Evolutionary conservation across 2,113 vertebrate species (phyloP), one percentile per base, ranked within the genome.

Genomic region (Indicator indicator): DNA sequence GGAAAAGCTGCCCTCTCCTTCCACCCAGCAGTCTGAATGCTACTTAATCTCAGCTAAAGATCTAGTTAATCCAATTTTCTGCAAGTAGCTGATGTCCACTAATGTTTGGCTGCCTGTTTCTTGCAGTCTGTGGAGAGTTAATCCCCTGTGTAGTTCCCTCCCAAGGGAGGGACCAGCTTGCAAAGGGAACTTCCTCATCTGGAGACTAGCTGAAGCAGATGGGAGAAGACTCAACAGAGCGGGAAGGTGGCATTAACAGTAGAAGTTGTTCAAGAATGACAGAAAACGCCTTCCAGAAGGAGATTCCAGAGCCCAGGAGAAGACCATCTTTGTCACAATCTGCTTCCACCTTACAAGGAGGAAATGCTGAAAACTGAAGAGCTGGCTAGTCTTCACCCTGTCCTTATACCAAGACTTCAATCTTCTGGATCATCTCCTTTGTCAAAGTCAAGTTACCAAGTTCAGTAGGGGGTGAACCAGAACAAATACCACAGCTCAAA

Each of bases 21-120:
- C 10, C 30, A 46, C 44, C 36, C 1, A 65, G 63, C 58, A 83
- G 54, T 12, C 68, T 75, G 65, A 88, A 42, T 0, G 0, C 11
- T 17, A 17, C 40, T 70, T 36, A 9, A 58, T 54, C 60, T 14
- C 72, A 82, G 70, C 86, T 46, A 40, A 75, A 80, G 38, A 90
- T 52, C 52, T 46, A 24, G 17, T 46, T 69, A 65, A 94, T 36
- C 56, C 56, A 5, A 24, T 85, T 82, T 60, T 70, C 1, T 5
- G 77, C 50, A 74, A 73, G 76, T 42, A 50, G 42, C 2, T 72
- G n/a, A 14, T 77, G 24, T 77, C 68, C 74, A 46, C 30, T 56
- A 62, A 60, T 26, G 62, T 52, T 32, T 84, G 52, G 30, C 50
- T 84, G 59, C 42, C 6, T 9, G 38, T 23, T 87, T 73, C 55